Base-by-base conservation (phyloP, 2,888 invertebrate species). In the Xanthorhoe spadicearia region DNA sequence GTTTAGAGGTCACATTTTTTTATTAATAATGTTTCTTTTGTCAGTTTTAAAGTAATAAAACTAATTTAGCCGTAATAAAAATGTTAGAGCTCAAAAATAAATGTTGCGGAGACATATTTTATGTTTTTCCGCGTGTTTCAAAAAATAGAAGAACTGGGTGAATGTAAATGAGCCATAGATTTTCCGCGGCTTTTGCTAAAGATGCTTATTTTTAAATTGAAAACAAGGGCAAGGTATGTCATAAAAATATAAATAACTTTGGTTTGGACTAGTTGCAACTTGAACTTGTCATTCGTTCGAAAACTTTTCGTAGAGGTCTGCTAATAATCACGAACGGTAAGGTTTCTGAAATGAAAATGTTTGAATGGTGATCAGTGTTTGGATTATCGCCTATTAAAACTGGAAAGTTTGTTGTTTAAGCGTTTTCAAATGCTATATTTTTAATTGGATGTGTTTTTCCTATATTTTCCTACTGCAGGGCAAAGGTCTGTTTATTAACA, bases 21-120 rank as follows among this genome's bases (percentile, higher is more conserved):
- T 70, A 61, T 66, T 60, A 62, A 52, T 56, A 63, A 55, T 50
- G 58, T 69, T 55, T 61, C 61, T 69, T 70, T 69, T 69, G 67
- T 69, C 61, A 64, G 59, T 58, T 62, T 53, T 38, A 55, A 60
- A 61, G 61, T 32, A 52, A 62, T 63, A 66, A 66, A 66, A 53
- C 57, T 69, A 57, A 69, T 69, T 70, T 65, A 56, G 59, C 51
- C 46, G 59, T 67, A 48, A 51, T 64, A 66, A 66, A 68, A 58
- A 51, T 59, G 53, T 49, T 63, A 38, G 19, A 59, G 51, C 38
- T 57, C 32, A 52, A 56, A 49, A 64, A 61, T 71, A 63, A 43
- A 55, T 51, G 50, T 58, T 32, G 55, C 55, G 57, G 50, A 59
- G 54, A 64, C 35, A 53, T 49, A 19, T 67, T 60, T 67, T 55